A percentile compares a stretch with the other conserved stretches of the same genome.
Evolutionary conservation across 2,888 invertebrate species (phyloP).

Genomic region (Polyommatus iphigenia): DNA sequence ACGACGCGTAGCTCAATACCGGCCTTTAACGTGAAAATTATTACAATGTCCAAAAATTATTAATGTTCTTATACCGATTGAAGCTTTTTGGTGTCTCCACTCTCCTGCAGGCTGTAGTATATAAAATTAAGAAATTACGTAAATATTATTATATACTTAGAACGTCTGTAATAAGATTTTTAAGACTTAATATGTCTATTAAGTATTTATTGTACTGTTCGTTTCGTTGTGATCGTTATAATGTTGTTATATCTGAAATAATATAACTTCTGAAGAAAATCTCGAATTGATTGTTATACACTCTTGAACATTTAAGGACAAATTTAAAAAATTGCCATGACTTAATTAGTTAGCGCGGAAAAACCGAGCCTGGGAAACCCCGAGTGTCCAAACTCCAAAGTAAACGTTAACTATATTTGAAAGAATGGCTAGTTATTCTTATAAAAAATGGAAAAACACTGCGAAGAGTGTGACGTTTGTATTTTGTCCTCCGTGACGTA

Average conservation of each 20-base stretch:
- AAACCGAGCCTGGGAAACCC: conserved; percentile 47
- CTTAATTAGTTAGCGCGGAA: conserved; percentile 45
- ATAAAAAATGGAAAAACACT: conserved; percentile 25
- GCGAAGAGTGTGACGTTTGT: not conserved
- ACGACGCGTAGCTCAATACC: not conserved
- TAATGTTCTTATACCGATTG: not conserved
- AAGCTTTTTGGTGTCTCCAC: not conserved
- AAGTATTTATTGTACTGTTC: not conserved
- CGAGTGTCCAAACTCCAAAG: conserved; percentile 34
- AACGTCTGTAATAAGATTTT: too few species aligned
- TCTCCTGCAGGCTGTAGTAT: not conserved
- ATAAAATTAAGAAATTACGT: too few species aligned
- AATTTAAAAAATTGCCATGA: conserved; percentile 34
- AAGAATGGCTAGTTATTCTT: conserved; percentile 15
- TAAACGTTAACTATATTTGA: conserved; percentile 33
- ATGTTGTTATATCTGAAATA: not conserved
- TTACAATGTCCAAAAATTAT: not conserved
- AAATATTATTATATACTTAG: too few species aligned
- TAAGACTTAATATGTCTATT: too few species aligned
- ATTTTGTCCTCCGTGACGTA: conserved; percentile 21
- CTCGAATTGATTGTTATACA: not conserved
- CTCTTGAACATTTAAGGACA: conserved; percentile 35
- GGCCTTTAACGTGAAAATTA: not conserved
- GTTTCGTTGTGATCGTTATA: not conserved
- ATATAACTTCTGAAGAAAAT: not conserved